phyloP scores from a whole-genome alignment of 37 sponge, comb jelly and placozoan species.

The Beroe forskalii region DNA sequence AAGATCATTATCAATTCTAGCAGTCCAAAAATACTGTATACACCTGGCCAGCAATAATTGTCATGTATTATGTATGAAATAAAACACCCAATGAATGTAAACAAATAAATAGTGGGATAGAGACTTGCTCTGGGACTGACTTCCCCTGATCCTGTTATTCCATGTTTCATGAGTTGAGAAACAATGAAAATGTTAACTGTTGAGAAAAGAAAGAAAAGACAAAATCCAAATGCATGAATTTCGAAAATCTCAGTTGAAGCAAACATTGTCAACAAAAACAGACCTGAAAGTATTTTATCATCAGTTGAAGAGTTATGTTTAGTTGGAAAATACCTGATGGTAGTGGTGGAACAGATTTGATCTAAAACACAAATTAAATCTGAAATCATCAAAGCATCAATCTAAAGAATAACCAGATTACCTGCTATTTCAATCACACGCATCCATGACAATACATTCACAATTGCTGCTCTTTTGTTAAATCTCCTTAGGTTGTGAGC shows the following conservation, averaged over 20 bases:
- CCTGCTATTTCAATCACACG: slow-evolving; percentile 9
- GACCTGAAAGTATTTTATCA: slow-evolving; percentile 5
- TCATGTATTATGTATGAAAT: slow-evolving; percentile 25
- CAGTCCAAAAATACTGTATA: slow-evolving; percentile 37
- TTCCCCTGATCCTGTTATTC: slow-evolving; percentile 50
- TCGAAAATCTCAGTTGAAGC: slow-evolving; percentile 43
- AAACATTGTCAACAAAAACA: slow-evolving; percentile 62
- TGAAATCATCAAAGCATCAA: background rate
- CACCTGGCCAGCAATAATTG: slow-evolving; percentile 8
- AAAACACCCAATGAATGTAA: slow-evolving; percentile 54
- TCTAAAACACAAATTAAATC: too few species aligned
- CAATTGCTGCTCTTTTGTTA: slow-evolving; percentile 1
- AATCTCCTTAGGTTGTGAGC: background rate
- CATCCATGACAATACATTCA: background rate
- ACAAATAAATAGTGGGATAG: background rate
- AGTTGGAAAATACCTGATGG: background rate
- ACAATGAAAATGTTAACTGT: slow-evolving; percentile 12
- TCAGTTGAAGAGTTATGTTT: background rate
- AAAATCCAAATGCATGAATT: slow-evolving; percentile 45
- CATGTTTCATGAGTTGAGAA: background rate
- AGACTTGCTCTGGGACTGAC: background rate
- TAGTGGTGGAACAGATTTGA: too few species aligned
- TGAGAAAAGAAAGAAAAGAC: slow-evolving; percentile 37
- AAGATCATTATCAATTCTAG: slow-evolving; percentile 47
- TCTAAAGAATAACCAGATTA: background rate